Evolutionary conservation across 92 coral and sea anemone genomes (phyloP).

Genomic region (Hydrozoanthus gracilis): DNA sequence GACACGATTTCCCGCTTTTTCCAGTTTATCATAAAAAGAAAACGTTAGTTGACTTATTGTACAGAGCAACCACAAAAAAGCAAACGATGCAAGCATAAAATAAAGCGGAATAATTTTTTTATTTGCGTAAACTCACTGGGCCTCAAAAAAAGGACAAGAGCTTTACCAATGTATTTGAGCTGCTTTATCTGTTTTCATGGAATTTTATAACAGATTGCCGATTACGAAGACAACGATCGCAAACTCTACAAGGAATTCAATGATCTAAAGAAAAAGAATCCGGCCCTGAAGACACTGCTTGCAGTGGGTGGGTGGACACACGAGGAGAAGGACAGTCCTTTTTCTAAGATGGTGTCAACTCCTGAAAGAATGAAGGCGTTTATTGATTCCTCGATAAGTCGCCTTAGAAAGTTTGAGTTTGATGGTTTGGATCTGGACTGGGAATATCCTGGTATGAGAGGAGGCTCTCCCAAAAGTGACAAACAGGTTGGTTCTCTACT

Average conservation of each 20-base stretch:
- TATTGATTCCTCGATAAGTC: slow-evolving; percentile 71
- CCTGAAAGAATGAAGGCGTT: slow-evolving; percentile 71
- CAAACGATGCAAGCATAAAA: too few relatives aligned
- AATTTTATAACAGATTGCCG: slow-evolving; percentile 5
- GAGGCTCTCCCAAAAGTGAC: slow-evolving; percentile 82
- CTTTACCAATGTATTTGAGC: background rate
- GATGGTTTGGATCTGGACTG: slow-evolving; percentile 88
- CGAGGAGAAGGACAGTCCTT: slow-evolving; percentile 87
- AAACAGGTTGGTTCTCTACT: slow-evolving; percentile 48
- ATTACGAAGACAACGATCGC: slow-evolving; percentile 19
- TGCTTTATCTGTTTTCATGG: background rate
- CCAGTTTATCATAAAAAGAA: too few relatives aligned
- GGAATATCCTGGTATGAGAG: slow-evolving; percentile 88
- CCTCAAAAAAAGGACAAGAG: background rate
- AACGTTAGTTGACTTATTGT: too few relatives aligned
- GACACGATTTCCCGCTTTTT: too few relatives aligned
- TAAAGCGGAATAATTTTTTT: too few relatives aligned
- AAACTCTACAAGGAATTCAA: slow-evolving; percentile 35
- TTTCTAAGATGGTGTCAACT: slow-evolving; percentile 89
- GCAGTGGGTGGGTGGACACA: slow-evolving; percentile 95
- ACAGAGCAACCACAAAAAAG: too few relatives aligned
- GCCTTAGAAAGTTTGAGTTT: slow-evolving; percentile 63
- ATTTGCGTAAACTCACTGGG: too few relatives aligned
- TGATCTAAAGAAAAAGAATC: slow-evolving; percentile 79
- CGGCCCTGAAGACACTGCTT: slow-evolving; percentile 76